Evolutionary conservation across 2,888 invertebrate genomes (phyloP).

Genomic region (Pseudococcus viburni): DNA sequence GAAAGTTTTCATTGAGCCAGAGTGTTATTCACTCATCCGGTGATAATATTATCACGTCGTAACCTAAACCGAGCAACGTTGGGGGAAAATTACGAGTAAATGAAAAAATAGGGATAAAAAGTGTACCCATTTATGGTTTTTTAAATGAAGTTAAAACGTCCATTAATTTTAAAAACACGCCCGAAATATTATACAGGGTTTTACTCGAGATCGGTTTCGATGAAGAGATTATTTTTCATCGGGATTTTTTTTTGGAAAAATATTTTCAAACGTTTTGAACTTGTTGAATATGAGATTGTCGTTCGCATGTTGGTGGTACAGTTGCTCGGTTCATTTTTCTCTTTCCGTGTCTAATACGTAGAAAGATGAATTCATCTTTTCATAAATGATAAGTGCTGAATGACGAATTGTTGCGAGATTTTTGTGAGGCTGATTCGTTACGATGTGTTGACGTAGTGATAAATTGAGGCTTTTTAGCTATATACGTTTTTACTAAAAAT

Average conservation of each 20-base stretch:
- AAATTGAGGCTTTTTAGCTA: conserved; percentile 24
- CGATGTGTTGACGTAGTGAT: conserved; percentile 22
- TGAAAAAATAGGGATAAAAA: not conserved
- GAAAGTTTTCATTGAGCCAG: conserved; percentile 11
- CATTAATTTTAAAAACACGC: conserved; percentile 1
- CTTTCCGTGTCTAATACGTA: not conserved
- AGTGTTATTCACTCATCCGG: conserved; percentile 26
- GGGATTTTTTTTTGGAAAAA: not conserved
- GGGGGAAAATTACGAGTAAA: not conserved
- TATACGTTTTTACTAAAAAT: not conserved
- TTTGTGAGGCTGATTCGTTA: conserved; percentile 7
- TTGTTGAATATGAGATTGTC: conserved; percentile 26
- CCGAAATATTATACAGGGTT: not conserved
- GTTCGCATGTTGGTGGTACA: not conserved
- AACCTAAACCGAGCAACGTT: not conserved
- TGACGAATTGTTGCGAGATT: conserved; percentile 31
- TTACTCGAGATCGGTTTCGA: not conserved
- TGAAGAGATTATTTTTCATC: not conserved
- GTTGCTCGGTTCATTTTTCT: conserved; percentile 39
- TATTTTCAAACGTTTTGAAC: not conserved
- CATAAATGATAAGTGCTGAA: conserved; percentile 26
- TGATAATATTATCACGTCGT: conserved; percentile 23
- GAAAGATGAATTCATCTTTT: conserved; percentile 24
- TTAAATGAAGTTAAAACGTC: not conserved
- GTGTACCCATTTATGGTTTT: not conserved